These are phyloP conservation scores for Harpalus rubripes DNA, from an alignment of 2,888 invertebrate species.

Conservation along the genomic window DNA sequence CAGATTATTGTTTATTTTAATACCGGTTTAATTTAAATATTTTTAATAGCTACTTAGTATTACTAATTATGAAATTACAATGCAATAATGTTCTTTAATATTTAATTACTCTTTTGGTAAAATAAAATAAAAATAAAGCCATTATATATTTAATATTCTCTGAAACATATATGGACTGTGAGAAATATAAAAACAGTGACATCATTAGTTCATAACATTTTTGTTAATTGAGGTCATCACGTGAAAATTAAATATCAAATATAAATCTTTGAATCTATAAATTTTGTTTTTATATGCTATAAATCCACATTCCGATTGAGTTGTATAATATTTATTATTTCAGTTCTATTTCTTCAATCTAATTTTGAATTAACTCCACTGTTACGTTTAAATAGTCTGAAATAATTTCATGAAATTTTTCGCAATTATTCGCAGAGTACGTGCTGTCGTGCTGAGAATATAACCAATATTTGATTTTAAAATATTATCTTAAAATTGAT, in stretches of 20 bases:
- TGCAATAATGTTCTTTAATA: not conserved
- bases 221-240: slow-evolving; percentile 1
- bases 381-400: too few relatives aligned
- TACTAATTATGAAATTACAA: too few relatives aligned
- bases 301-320: not conserved
- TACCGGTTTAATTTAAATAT: not conserved
- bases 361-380: too few relatives aligned
- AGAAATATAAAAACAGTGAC: not conserved
- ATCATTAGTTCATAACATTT: slow-evolving; percentile 8
- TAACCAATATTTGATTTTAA: too few relatives aligned
- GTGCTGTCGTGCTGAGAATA: too few relatives aligned
- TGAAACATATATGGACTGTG: too few relatives aligned
- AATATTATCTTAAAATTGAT: too few relatives aligned
- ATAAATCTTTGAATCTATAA: slow-evolving; percentile 10
- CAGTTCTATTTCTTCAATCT: not conserved
- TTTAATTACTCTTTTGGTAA: not conserved
- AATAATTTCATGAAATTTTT: too few relatives aligned
- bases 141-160: too few relatives aligned
- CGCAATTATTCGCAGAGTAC: too few relatives aligned
- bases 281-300: not conserved
- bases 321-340: not conserved
- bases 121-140: not conserved
- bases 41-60: not conserved
- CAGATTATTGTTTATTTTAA: not conserved
- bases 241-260: not conserved